Evolutionary conservation across 1,140 invertebrate species (phyloP).

Genomic region (Globodera ellingtonae): DNA sequence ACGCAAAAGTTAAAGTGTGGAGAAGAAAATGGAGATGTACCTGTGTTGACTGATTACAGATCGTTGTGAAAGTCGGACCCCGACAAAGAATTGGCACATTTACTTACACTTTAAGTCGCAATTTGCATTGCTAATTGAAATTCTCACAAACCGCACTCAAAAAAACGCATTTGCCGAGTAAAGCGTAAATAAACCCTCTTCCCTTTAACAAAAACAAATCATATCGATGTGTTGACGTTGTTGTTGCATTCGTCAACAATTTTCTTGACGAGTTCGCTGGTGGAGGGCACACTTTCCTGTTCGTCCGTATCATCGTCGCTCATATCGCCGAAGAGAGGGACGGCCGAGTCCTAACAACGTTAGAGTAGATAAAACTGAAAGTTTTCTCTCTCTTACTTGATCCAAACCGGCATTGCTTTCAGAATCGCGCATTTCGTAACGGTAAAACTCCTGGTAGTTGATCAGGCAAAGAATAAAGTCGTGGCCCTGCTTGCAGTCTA

Average conservation of each 20-base stretch:
- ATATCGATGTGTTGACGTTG: not conserved
- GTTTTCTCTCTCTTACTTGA: not conserved
- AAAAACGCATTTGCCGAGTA: no score
- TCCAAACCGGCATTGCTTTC: conserved; percentile 5
- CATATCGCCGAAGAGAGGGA: conserved; percentile 23
- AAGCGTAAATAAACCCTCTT: no score
- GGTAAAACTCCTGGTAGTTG: conserved; percentile 29
- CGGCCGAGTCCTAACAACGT: conserved; percentile 7
- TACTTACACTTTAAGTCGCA: no score
- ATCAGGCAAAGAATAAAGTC: conserved; percentile 31
- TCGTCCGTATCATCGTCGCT: conserved; percentile 4
- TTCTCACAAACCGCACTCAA: no score
- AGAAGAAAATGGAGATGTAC: no score
- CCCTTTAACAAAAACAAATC: no score
- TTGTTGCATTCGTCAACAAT: conserved; percentile 2
- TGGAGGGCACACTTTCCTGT: not conserved
- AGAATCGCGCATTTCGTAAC: conserved; percentile 32
- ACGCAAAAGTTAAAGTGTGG: no score
- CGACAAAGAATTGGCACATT: no score
- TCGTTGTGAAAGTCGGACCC: no score
- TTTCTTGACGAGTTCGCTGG: not conserved
- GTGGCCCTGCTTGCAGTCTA: conserved; percentile 37
- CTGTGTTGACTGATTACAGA: no score
- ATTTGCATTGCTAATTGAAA: no score
- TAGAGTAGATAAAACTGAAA: not conserved